phyloP scores from a whole-genome alignment of 1,140 invertebrate species.

The Caenorhabditis brenneri region DNA sequence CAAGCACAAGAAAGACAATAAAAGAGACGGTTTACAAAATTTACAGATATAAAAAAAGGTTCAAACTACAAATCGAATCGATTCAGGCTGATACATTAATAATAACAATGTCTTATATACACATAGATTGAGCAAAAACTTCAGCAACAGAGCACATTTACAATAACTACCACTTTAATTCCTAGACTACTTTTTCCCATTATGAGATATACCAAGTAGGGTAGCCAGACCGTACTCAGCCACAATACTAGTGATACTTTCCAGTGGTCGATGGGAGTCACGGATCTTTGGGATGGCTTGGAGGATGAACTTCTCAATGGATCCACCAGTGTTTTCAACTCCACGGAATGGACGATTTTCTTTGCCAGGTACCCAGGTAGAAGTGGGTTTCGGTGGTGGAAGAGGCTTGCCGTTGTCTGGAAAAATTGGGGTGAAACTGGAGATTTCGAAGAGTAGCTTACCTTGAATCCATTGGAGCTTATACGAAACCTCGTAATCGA shows the following conservation, averaged over 20 bases:
- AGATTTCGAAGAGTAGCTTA: not conserved
- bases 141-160: too few species aligned
- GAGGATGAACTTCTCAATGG: conserved; percentile 71
- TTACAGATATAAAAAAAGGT: too few species aligned
- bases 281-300: conserved; percentile 67
- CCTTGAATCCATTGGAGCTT: conserved; percentile 65
- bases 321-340: conserved; percentile 59
- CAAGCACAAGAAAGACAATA: too few species aligned
- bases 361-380: conserved; percentile 68
- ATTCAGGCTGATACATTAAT: too few species aligned
- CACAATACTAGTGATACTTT: conserved; percentile 66
- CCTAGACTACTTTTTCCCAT: conserved; percentile 27
- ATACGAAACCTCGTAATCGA: conserved; percentile 58
- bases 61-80: too few species aligned
- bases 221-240: conserved; percentile 61
- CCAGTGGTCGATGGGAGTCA: conserved; percentile 62
- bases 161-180: too few species aligned
- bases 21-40: too few species aligned
- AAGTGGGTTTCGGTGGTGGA: conserved; percentile 63
- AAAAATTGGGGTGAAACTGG: not conserved
- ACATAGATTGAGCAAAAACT: too few species aligned
- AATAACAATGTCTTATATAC: too few species aligned
- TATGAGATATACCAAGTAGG: conserved; percentile 42
- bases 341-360: conserved; percentile 69
- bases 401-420: conserved; percentile 64